Conservation (phyloP, 1,140 invertebrate species). For the Galleria mellonella region DNA sequence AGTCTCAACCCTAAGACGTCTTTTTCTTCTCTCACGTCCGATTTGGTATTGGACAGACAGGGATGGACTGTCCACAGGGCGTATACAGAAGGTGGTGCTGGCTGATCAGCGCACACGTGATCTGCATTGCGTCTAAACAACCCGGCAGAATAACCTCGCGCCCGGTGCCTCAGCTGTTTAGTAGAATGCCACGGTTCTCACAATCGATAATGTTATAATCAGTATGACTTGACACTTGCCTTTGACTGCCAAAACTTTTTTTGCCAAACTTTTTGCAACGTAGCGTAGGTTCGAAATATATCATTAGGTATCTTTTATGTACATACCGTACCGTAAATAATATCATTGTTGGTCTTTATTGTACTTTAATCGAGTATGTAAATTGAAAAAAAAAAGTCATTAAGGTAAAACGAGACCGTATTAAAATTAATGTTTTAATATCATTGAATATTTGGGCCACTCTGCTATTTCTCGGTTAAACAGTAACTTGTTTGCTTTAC, state of each 20-base stretch:
- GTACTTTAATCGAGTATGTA: too few species aligned
- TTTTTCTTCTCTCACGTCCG: constrained; percentile 13
- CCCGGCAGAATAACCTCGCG: constrained; percentile 55
- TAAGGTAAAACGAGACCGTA: too few species aligned
- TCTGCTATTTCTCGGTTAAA: too few species aligned
- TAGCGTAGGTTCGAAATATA: too few species aligned
- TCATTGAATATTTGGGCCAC: too few species aligned
- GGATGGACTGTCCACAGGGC: constrained; percentile 33
- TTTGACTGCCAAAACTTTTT: background rate
- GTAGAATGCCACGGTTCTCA: constrained; percentile 29
- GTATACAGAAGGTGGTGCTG: constrained; percentile 40
- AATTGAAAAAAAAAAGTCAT: too few species aligned
- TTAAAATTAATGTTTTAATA: too few species aligned
- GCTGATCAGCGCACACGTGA: constrained; percentile 60
- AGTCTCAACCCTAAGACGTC: constrained; percentile 21
- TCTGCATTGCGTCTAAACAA: constrained; percentile 72
- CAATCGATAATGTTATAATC: constrained; percentile 48
- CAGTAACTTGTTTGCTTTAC: too few species aligned
- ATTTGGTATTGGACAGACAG: constrained; percentile 6
- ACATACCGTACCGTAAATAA: too few species aligned
- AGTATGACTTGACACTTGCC: constrained; percentile 10
- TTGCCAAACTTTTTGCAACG: too few species aligned
- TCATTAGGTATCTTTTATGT: too few species aligned
- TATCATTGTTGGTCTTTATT: too few species aligned
- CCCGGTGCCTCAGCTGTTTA: constrained; percentile 59